Conservation (phyloP, 2,888 invertebrate species). For the Agrochola lota region DNA sequence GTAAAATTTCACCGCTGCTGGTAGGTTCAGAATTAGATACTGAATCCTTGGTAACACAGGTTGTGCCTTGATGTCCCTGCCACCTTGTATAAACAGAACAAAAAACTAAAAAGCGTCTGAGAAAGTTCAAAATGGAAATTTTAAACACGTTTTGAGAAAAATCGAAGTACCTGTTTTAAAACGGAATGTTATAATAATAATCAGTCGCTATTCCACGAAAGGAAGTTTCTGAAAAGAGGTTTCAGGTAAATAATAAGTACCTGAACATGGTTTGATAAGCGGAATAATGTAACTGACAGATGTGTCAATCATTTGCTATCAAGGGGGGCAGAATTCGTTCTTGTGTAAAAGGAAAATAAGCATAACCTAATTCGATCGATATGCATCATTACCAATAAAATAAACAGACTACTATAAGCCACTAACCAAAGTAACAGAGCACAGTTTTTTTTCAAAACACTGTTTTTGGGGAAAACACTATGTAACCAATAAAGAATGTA, state of each 20-base stretch:
- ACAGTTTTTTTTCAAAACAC: background rate
- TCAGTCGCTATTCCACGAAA: background rate
- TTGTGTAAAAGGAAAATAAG: background rate
- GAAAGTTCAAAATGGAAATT: background rate
- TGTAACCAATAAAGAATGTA: background rate
- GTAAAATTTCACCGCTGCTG: no score
- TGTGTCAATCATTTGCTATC: conserved; percentile 29
- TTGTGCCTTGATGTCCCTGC: no score
- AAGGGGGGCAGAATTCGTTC: background rate
- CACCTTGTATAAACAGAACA: no score
- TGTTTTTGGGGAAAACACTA: background rate
- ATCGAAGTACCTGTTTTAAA: conserved; percentile 11
- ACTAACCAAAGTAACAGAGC: background rate
- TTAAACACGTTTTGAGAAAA: background rate
- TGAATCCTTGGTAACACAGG: no score
- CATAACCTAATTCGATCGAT: background rate
- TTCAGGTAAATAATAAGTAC: conserved; percentile 35
- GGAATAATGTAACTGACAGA: conserved; percentile 41
- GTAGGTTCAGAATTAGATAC: no score
- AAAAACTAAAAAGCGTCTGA: background rate
- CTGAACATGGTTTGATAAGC: conserved; percentile 4
- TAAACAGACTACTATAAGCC: background rate
- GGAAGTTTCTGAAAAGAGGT: conserved; percentile 1
- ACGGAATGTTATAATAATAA: background rate
- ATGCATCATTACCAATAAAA: background rate